Evolutionary conservation across 2,113 vertebrate species (phyloP).

Genomic region (Ammodramus savannarum): DNA sequence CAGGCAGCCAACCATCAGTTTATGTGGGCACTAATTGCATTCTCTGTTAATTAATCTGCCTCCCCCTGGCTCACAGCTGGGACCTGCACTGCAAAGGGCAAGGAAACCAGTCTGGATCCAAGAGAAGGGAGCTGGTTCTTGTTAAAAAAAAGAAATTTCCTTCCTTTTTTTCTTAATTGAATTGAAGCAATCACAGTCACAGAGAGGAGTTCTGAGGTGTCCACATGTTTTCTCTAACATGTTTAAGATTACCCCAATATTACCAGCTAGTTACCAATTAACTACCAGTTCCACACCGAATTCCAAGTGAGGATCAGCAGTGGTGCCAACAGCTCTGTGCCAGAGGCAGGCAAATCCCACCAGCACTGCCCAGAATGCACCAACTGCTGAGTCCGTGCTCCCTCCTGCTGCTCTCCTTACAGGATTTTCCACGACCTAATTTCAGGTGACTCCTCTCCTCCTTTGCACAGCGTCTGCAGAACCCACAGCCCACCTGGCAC

Average conservation of each 20-base stretch:
- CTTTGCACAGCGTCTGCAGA: not conserved
- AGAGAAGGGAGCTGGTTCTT: not conserved
- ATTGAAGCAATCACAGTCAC: not conserved
- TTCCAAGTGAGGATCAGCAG: not conserved
- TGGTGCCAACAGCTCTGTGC: rapidly evolving
- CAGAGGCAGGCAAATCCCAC: not conserved
- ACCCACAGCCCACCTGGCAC: not conserved
- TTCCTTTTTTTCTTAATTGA: not conserved
- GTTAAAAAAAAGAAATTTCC: not conserved
- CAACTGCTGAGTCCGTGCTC: rapidly evolving
- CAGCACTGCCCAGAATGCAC: not conserved
- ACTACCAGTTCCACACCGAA: not conserved
- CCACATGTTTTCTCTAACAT: not conserved
- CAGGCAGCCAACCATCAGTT: not conserved
- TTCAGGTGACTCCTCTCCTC: not conserved
- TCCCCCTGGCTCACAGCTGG: not conserved
- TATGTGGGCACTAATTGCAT: not conserved
- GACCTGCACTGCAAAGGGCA: not conserved
- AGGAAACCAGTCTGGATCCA: not conserved
- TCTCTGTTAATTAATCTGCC: not conserved
- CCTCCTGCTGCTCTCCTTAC: not conserved
- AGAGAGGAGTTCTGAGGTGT: not conserved
- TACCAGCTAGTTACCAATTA: not conserved
- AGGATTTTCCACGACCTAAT: not conserved
- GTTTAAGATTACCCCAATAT: not conserved